Percentiles rank a stretch among this genome's conserved stretches.
Evolutionary conservation across 1,140 invertebrate genomes (phyloP).

Genomic region (Apis cerana): DNA sequence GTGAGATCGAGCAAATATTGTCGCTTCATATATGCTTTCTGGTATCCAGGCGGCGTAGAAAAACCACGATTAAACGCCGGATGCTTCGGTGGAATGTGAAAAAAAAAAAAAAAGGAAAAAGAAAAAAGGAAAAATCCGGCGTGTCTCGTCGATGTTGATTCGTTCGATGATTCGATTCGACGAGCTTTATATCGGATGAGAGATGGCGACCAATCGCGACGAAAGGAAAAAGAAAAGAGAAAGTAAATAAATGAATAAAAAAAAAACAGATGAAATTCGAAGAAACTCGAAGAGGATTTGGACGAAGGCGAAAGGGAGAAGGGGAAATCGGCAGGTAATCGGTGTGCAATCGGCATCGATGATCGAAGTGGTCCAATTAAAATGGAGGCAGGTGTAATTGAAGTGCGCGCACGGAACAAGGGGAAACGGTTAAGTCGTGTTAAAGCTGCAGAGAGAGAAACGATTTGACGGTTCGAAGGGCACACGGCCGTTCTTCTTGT

Average conservation of each 20-base stretch:
- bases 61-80: constrained; percentile 29
- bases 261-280: neutral
- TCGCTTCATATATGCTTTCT: constrained; percentile 5
- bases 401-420: constrained; percentile 23
- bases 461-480: constrained; percentile 22
- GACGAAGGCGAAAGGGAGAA: neutral
- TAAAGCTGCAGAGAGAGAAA: neutral
- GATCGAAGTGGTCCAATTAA: constrained; percentile 38
- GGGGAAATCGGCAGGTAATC: neutral
- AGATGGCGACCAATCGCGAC: no score
- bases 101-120: no score
- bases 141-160: neutral
- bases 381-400: constrained; percentile 49
- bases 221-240: no score
- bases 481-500: neutral
- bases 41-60: no score
- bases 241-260: no score
- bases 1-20: constrained; percentile 24
- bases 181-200: neutral
- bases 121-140: neutral
- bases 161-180: no score
- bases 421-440: neutral
- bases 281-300: neutral
- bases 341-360: constrained; percentile 23
- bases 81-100: no score